Conservation (phyloP, 92 coral and sea anemone genomes). For the Paragorgia papillata region DNA sequence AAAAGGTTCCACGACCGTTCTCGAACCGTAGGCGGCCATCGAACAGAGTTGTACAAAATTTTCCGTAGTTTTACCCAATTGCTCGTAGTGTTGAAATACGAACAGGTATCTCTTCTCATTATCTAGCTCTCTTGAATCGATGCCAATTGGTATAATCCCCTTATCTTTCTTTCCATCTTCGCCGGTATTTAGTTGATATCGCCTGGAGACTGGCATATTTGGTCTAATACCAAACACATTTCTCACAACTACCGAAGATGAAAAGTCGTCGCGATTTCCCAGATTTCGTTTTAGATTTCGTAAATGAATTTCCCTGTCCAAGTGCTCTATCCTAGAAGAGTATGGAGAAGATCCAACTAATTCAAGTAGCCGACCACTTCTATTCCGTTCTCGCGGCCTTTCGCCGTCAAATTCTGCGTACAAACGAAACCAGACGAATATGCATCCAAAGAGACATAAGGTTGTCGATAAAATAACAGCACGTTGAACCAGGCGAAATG, state of each 20-base stretch:
- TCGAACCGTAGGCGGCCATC: constrained; percentile 66
- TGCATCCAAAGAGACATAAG: constrained; percentile 28
- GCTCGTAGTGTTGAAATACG: constrained; percentile 93
- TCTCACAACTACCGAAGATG: constrained; percentile 25
- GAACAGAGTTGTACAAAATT: constrained; percentile 88
- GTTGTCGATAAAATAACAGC: constrained; percentile 6
- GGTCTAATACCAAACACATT: constrained; percentile 34
- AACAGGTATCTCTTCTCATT: constrained; percentile 63
- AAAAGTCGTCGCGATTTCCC: background rate
- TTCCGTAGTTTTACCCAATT: constrained; percentile 92
- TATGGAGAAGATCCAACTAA: background rate
- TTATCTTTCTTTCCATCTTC: constrained; percentile 9
- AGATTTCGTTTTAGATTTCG: background rate
- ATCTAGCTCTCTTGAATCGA: constrained; percentile 26
- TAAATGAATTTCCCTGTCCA: background rate
- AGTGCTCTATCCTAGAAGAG: background rate
- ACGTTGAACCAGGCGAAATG: constrained; percentile 36
- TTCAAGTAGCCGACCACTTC: background rate
- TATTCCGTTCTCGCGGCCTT: background rate
- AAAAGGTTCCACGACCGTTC: constrained; percentile 85
- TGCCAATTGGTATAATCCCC: constrained; percentile 38
- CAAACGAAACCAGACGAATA: constrained; percentile 29
- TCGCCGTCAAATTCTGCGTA: constrained; percentile 20
- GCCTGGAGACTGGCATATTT: background rate
- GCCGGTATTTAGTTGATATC: background rate